Base-by-base conservation (phyloP, 2,113 vertebrate genomes). In the Salminus brasiliensis region DNA sequence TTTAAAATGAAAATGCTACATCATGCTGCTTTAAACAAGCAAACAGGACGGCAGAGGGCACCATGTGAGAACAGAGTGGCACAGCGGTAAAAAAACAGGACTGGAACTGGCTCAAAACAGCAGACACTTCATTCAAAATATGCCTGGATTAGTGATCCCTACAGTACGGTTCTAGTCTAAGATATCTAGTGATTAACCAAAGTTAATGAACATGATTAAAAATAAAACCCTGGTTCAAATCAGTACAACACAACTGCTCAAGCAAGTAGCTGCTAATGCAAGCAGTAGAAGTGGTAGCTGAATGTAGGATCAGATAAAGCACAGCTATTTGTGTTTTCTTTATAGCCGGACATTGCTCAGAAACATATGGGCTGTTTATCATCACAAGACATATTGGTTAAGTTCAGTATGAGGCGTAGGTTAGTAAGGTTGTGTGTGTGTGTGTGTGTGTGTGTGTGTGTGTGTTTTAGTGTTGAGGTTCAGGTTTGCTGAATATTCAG, bases 401-500 rank as follows among this genome's bases (percentile, higher is more conserved):
- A 55, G 12, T 55, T 18, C 9, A n/a, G 39, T 55, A 27, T 47
- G 53, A 76, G 69, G 23, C 41, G 72, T 53, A 41, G 43, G 65
- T 47, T 49, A 4, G 30, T 65, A 32, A 32, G 30, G 34, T 52
- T 66, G 47, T 70, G 53, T 73, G 9, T 23, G 52, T 60, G 32
- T 53, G 73, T 43, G 79, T 76, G 21, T 49, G 57, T 36, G 53
- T 70, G 53, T 76, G 63, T 66, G 72, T n/a, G n/a, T n/a, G n/a
- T n/a, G n/a, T n/a, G n/a, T n/a, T n/a, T n/a, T n/a, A 67, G 72
- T 65, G 74, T 57, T 70, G 66, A 55, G 74, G 74, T 76, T 66
- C 62, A 55, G 49, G 74, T 76, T 73, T 41, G 73, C 80, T 76
- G 80, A 69, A 66, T 59, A 47, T 69, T 68, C 52, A 79, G 62